These are phyloP conservation scores for Ailurus styani DNA, from an alignment of 2,113 vertebrate species.

Conservation along the genomic window DNA sequence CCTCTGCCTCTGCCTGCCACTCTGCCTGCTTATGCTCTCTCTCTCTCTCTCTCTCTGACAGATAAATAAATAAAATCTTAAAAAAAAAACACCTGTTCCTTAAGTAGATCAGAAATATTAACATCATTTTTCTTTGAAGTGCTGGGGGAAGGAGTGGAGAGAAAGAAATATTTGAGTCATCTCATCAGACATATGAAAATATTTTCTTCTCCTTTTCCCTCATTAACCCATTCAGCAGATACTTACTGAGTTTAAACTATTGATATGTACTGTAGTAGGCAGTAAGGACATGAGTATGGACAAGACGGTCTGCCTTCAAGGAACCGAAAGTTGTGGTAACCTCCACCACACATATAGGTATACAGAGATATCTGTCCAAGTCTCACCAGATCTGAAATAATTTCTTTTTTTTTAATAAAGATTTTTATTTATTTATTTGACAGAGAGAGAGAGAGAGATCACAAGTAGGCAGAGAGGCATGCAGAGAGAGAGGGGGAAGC, in stretches of 20 bases:
- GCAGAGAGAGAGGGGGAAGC: too few relatives aligned
- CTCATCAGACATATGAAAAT: slow-evolving; percentile 4
- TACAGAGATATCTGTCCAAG: neutral
- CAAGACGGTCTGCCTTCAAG: neutral
- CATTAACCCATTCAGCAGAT: neutral
- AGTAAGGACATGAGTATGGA: neutral
- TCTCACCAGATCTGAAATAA: neutral
- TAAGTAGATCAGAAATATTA: slow-evolving; percentile 21
- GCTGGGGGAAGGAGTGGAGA: neutral
- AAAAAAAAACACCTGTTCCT: too few relatives aligned
- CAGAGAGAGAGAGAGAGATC: too few relatives aligned
- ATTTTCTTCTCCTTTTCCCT: neutral
- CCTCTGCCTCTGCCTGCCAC: too few relatives aligned
- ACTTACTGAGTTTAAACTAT: neutral
- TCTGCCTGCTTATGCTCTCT: too few relatives aligned
- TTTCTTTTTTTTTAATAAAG: too few relatives aligned
- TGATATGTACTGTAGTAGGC: neutral
- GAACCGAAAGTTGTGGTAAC: neutral
- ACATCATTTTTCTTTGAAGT: slow-evolving; percentile 25
- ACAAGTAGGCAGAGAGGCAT: too few relatives aligned
- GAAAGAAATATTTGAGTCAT: slow-evolving; percentile 21
- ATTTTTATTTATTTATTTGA: too few relatives aligned
- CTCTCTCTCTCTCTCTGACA: too few relatives aligned
- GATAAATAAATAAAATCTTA: too few relatives aligned
- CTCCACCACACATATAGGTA: neutral